These are phyloP conservation scores for Polietes domitor DNA, from an alignment of 2,888 invertebrate species.

Conservation along the genomic window DNA sequence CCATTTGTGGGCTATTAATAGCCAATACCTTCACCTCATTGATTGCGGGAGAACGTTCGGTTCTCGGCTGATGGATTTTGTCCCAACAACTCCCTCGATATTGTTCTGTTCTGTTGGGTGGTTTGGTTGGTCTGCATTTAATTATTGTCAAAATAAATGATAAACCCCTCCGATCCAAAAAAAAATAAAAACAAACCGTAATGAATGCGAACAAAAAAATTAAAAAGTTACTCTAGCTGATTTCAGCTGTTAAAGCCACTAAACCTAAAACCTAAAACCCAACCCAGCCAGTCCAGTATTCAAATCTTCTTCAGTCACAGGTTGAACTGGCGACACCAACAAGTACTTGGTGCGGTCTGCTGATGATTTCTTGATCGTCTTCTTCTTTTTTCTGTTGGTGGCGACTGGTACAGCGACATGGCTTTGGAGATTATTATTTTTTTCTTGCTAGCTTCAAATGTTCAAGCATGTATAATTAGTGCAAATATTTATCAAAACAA, in stretches of 20 bases:
- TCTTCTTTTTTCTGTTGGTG: not conserved
- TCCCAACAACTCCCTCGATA: not conserved
- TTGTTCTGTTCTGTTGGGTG: not conserved
- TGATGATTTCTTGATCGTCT: not conserved
- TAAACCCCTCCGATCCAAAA: too few species aligned
- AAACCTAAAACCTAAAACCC: conserved; percentile 13
- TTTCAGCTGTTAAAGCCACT: not conserved
- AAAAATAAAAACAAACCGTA: conserved; percentile 14
- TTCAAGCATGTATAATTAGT: conserved; percentile 36
- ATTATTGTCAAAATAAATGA: conserved; percentile 4
- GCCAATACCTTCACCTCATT: too few species aligned
- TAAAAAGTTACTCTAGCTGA: too few species aligned
- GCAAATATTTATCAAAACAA: conserved; percentile 35
- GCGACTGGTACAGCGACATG: not conserved
- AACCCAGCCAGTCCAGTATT: conserved; percentile 38
- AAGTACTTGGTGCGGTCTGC: not conserved
- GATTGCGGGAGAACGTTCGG: too few species aligned
- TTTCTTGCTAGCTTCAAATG: not conserved
- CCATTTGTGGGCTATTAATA: too few species aligned
- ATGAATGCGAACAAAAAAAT: not conserved
- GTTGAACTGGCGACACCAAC: not conserved
- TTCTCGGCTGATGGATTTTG: not conserved
- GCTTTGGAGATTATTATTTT: not conserved
- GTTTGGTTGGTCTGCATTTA: conserved; percentile 32
- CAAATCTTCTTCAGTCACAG: conserved; percentile 20